Base-by-base conservation (phyloP, 2,888 invertebrate genomes). In the Melanostoma mellinum region DNA sequence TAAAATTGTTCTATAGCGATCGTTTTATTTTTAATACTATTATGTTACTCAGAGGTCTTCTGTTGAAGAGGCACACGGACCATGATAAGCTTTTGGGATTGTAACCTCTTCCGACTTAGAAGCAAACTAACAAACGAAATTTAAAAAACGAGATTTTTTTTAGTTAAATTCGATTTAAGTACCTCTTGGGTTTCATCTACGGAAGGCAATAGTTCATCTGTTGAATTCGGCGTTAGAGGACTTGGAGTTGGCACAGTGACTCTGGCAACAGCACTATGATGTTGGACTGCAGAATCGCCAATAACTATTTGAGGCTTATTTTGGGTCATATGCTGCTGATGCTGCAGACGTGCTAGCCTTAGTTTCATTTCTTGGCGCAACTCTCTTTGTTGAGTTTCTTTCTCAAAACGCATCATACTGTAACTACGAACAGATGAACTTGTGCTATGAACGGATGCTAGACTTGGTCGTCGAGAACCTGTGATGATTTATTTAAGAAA, bases 391-490 rank as follows among this genome's bases (percentile, higher is more conserved):
- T 95, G 96, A 75, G 95, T 92, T 89, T 97, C 97, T 87, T 94
- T 93, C 90, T 97, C 97, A 91, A 96, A 95, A 85, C 95, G 93
- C 90, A 94, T 94, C 87, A 95, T 93, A 89, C 96, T 96, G 92
- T 96, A 96, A 91, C 96, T 96, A 89, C 95, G 94, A 85, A 96
- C 94, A 63, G 96, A 97, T 82, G 95, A 96, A 87, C 95, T 94
- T 90, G 95, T 95, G 93, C 96, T 96, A 90, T 97, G 96, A 88
- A 97, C 93, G 86, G 96, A 97, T 87, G 95, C 95, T 93, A 96
- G 92, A 93, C 96, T 96, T 92, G 96, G 96, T 93, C 96, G 94
- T 93, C 96, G 93, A 90, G 96, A 96, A 93, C 96, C 96, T 96
- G 92, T n/a, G 86, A 86, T 76, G 53, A 46, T n/a, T 55, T 65